Conservation (phyloP, 2,113 vertebrate genomes). For the Ctenodactylus gundi region DNA sequence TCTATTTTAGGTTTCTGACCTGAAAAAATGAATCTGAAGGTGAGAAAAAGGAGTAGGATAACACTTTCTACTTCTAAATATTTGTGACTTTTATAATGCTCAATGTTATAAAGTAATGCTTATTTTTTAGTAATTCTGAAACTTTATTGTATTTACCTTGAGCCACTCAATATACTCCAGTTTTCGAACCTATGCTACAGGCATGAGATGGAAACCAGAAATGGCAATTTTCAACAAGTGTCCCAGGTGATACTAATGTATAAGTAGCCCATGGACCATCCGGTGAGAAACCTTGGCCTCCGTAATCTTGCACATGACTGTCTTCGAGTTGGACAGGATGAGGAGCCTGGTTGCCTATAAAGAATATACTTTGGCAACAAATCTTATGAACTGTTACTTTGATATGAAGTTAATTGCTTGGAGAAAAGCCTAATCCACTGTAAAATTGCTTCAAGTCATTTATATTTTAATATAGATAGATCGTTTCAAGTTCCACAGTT, state of each 20-base stretch:
- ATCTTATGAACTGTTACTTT: neutral
- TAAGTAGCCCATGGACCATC: neutral
- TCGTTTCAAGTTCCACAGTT: neutral
- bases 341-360: neutral
- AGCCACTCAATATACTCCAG: too few species aligned
- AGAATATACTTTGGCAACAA: neutral
- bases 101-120: neutral
- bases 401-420: neutral
- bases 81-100: neutral
- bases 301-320: neutral
- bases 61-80: neutral
- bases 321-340: neutral
- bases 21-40: neutral
- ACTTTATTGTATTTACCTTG: too few species aligned
- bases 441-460: slow-evolving; percentile 13
- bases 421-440: neutral
- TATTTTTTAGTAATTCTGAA: neutral
- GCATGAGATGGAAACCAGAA: neutral
- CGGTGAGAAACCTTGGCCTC: neutral
- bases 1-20: neutral
- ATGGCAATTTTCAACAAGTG: neutral
- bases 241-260: neutral
- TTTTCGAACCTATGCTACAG: neutral
- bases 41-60: neutral
- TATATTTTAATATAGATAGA: slow-evolving; percentile 41